Evolutionary conservation across 2,113 vertebrate species (phyloP), one percentile per base, ranked within the genome.

Genomic region (Mus pahari): DNA sequence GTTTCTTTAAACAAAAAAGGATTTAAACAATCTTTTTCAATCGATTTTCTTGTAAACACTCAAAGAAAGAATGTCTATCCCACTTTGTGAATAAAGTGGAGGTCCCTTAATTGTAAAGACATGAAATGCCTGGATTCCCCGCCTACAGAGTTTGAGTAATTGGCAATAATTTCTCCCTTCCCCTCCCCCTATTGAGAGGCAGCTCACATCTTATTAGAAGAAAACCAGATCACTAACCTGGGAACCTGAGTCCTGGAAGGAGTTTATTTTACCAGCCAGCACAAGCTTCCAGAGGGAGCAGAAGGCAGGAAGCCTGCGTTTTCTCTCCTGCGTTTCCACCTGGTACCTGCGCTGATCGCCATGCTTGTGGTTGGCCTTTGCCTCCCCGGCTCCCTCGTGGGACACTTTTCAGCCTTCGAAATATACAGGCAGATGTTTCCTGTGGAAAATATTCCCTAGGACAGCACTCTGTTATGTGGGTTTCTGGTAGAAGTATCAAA

Each of bases 391-490:
- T 78, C 77, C 58, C 97, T 88, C 94, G 9, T 86, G 97, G 97
- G 97, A 97, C 48, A 94, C 73, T 93, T 91, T 93, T 77, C 68
- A 94, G 81, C 60, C 92, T 95, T 94, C 1, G 92, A 97, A 96
- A 96, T 97, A 97, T 95, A 95, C 94, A 95, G 94, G 96, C 97
- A 97, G 97, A 97, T 97, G 97, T 97, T 98, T 98, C 97, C 96
- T 97, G 97, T 97, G 96, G 97, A 97, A 97, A 97, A 96, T 94
- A 94, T 92, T 97, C 92, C 77, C 94, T n/a, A 92, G 88, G 62
- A 58, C 97, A 97, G 81, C 91, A 91, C 94, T 97, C 88, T 90
- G 71, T 92, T 96, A 53, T 58, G 45, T 50, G 62, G 53, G 60
- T 94, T 92, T 97, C 94, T 97, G 92, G 90, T 95, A 96, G 86